Evolutionary conservation across 1,140 invertebrate species (phyloP).

Genomic region (Aethina tumida): DNA sequence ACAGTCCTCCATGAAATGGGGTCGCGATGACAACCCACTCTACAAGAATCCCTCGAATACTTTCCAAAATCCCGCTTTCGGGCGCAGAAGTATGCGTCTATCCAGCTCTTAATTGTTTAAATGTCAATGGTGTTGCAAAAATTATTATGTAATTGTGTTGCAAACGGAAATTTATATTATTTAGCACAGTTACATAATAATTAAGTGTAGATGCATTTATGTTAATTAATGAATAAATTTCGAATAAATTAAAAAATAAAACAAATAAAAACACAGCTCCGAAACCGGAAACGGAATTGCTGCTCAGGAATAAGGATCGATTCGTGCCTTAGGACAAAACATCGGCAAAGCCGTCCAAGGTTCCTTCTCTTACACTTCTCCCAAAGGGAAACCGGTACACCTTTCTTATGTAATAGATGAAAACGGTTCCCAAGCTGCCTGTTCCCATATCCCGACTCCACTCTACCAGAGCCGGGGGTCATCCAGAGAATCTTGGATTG

Average conservation of each 20-base stretch:
- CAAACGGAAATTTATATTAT: no score
- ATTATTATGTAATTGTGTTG: no score
- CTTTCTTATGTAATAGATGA: slow-evolving; percentile 47
- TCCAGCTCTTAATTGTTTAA: no score
- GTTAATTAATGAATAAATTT: no score
- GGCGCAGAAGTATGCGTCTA: no score
- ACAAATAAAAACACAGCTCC: no score
- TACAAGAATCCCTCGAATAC: slow-evolving; percentile 97
- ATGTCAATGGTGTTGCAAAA: no score
- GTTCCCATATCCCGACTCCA: slow-evolving; percentile 47
- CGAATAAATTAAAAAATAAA: no score
- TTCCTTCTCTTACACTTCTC: slow-evolving; percentile 3
- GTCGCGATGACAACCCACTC: slow-evolving; percentile 95
- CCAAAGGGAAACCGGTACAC: slow-evolving; percentile 48
- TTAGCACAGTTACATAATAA: no score
- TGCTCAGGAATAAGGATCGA: slow-evolving; percentile 38
- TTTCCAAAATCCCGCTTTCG: slow-evolving; percentile 97
- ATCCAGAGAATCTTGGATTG: slow-evolving; percentile 41
- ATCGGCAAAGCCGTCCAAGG: slow-evolving; percentile 4
- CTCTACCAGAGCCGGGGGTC: slow-evolving; percentile 42
- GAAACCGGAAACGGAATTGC: slow-evolving; percentile 44
- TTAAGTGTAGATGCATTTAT: no score
- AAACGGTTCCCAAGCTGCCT: slow-evolving; percentile 45
- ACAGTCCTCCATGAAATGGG: slow-evolving; percentile 88
- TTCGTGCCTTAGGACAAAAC: not conserved